Evolutionary conservation across 2,797 vertebrate species (phyloP).

Genomic region (Saxicola maurus): DNA sequence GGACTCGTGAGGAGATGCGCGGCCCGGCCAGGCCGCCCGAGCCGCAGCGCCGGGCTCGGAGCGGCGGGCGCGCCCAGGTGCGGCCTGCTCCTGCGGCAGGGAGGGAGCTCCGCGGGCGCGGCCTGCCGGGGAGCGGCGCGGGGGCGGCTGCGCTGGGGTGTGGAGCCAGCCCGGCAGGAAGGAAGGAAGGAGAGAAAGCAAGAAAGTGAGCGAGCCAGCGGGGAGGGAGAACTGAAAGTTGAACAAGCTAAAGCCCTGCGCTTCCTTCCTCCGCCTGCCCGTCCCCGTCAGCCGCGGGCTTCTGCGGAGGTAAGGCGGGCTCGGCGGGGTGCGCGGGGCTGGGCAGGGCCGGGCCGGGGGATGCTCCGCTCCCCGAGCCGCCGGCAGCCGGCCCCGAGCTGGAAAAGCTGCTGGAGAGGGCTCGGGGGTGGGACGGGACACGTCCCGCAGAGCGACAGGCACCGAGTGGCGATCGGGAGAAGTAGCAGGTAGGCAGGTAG

Average conservation of each 20-base stretch:
- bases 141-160: neutral
- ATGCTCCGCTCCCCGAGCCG: neutral
- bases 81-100: neutral
- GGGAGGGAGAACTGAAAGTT: neutral
- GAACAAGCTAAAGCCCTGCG: fast-evolving
- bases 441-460: fast-evolving
- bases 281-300: fast-evolving
- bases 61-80: neutral
- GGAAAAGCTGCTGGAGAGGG: fast-evolving
- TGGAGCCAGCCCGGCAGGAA: neutral
- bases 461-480: fast-evolving
- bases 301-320: neutral
- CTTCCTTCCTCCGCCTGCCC: neutral
- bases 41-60: neutral
- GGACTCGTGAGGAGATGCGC: neutral
- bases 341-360: neutral
- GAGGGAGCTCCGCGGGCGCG: neutral
- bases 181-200: neutral
- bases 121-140: neutral
- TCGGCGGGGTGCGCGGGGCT: neutral
- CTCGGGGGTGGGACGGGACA: fast-evolving
- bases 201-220: neutral
- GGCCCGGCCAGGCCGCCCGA: neutral
- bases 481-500: neutral
- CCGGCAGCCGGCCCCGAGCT: neutral